Conservation (phyloP, 1,140 invertebrate species). For the Cherax quadricarinatus region DNA sequence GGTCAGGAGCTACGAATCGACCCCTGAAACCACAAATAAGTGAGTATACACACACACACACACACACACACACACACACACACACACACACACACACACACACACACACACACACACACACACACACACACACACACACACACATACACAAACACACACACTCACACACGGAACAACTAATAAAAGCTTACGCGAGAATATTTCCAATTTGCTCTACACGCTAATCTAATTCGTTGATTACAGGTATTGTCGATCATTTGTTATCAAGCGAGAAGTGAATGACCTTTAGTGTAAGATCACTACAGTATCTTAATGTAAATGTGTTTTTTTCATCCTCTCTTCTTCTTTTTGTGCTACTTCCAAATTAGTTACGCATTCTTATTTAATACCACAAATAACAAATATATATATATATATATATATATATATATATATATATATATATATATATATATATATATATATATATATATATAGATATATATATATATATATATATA, state of each 20-base stretch:
- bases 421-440: background rate
- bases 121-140: too few species aligned
- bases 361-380: background rate
- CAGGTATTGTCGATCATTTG: background rate
- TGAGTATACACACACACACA: too few species aligned
- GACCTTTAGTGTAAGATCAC: background rate
- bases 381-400: background rate
- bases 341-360: background rate
- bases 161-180: background rate
- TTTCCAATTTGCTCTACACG: background rate
- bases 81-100: too few species aligned
- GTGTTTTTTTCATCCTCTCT: background rate
- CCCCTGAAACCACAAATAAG: too few species aligned
- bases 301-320: background rate
- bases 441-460: background rate
- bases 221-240: background rate
- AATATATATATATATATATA: background rate
- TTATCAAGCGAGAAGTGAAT: background rate
- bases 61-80: background rate
- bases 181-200: background rate
- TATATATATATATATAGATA: too few species aligned
- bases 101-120: too few species aligned
- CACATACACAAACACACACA: background rate
- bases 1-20: too few species aligned
- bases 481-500: too few species aligned